Evolutionary conservation across 37 sponge, comb jelly and placozoan species (phyloP), one percentile per base, ranked within the genome.

Genomic region (Agelas oroides): DNA sequence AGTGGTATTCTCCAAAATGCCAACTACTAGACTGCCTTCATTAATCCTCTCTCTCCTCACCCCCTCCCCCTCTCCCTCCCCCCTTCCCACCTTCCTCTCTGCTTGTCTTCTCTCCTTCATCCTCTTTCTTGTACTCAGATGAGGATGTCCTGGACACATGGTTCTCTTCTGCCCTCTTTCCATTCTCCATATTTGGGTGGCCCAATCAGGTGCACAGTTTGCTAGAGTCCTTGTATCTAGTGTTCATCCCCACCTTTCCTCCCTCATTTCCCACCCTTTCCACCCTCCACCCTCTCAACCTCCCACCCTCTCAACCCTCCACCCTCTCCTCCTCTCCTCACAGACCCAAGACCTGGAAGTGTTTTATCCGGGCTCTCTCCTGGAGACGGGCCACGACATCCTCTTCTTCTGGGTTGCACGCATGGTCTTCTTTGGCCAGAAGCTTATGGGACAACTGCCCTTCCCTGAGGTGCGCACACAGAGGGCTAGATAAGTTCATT

Each of bases 341-440:
- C 56, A 94, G 91, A 98, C 93, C 0, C 60, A 69, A 38, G 95
- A 96, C 31, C 82, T 94, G 27, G 75, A 92, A 69, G 59, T 60
- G 25, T 98, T 98, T 69, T 96, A 94, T 59, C 99, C 99, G 3
- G 85, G 85, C 64, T 59, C 58, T 28, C 92, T 98, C 30, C 94
- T 98, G 76, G 99, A 98, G 75, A 98, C 99, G 24, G 99, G 99
- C 14, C 97, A 98, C 55, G 99, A 98, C 86, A 98, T 98, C 66
- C 90, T 98, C 74, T 98, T 98, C 90, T 98, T 98, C 86, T 98
- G 99, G 99, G 99, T 98, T 57, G 99, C 99, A 23, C 65, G 97
- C 31, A 97, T 97, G 97, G 95, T 97, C 46, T 91, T 96, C 83
- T 94, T 96, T 79, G 94, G 93, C 0, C 93, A 88, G 81, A 94